These are phyloP conservation scores for Marronus borbonicus DNA, from an alignment of 2,888 invertebrate genomes.

Conservation along the genomic window DNA sequence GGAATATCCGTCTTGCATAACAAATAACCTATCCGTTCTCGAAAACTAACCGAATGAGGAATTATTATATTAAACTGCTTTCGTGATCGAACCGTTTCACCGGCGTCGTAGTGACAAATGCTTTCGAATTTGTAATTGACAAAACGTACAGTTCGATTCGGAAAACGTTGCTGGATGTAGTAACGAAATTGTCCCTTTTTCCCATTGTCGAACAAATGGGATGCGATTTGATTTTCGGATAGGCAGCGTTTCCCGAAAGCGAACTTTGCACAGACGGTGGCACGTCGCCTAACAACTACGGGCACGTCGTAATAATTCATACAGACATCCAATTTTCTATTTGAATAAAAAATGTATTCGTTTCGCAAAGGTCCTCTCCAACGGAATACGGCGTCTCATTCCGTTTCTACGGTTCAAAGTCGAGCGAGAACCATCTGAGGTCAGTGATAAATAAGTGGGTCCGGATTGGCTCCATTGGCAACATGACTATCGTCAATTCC, in stretches of 20 bases:
- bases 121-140: constrained; percentile 36
- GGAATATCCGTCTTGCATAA: not conserved
- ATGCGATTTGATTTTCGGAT: constrained; percentile 27
- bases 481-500: constrained; percentile 77
- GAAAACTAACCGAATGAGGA: not conserved
- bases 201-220: constrained; percentile 47
- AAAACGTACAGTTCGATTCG: constrained; percentile 25
- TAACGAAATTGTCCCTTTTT: constrained; percentile 19
- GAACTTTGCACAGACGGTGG: not conserved
- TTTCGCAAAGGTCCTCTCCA: constrained; percentile 65
- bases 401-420: constrained; percentile 72
- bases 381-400: constrained; percentile 70
- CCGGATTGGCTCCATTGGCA: constrained; percentile 75
- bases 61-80: constrained; percentile 16
- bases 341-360: constrained; percentile 52
- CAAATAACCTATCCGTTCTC: constrained; percentile 7
- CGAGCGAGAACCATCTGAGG: constrained; percentile 72
- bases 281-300: constrained; percentile 12
- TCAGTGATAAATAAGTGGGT: constrained; percentile 75
- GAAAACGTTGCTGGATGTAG: constrained; percentile 5
- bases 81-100: not conserved
- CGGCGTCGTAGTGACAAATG: constrained; percentile 15
- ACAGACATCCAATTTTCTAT: constrained; percentile 48
- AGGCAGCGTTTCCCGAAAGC: constrained; percentile 15
- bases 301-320: constrained; percentile 42